phyloP scores from a whole-genome alignment of 2,888 invertebrate species.

The Perizoma flavofasciatum region DNA sequence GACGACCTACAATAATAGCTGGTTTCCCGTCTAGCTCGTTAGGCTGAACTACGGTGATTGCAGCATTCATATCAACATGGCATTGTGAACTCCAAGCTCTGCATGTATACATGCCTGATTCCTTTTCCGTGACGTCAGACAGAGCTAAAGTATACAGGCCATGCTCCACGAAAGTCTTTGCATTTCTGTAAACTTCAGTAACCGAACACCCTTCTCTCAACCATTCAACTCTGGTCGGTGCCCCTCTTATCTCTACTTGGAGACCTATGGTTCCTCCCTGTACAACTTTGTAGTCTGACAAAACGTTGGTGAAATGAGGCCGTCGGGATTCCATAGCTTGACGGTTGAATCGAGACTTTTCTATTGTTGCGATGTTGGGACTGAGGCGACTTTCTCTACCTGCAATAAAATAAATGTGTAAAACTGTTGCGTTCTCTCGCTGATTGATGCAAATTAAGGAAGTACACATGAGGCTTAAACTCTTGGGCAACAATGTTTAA shows the following conservation, averaged over 20 bases:
- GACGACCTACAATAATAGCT: conserved; percentile 90
- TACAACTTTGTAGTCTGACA: conserved; percentile 89
- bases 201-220: conserved; percentile 86
- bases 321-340: conserved; percentile 79
- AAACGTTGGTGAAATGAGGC: conserved; percentile 87
- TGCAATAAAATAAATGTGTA: conserved; percentile 37
- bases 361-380: conserved; percentile 62
- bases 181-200: conserved; percentile 83
- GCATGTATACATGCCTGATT: conserved; percentile 90
- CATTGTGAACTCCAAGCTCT: conserved; percentile 90
- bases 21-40: conserved; percentile 87
- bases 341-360: conserved; percentile 61
- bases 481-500: too few relatives aligned
- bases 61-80: conserved; percentile 88
- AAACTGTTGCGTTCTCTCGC: neutral
- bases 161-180: conserved; percentile 86
- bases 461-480: too few relatives aligned
- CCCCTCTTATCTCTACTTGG: conserved; percentile 90
- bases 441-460: too few relatives aligned
- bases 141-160: conserved; percentile 90
- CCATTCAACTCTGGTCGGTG: conserved; percentile 90
- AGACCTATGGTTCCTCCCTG: conserved; percentile 91
- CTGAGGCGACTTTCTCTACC: conserved; percentile 61
- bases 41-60: conserved; percentile 87
- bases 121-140: conserved; percentile 88